Percentiles rank a stretch among this genome's conserved stretches.
Conservation (phyloP, 2,888 invertebrate species). For the Syrista parreyssii region DNA sequence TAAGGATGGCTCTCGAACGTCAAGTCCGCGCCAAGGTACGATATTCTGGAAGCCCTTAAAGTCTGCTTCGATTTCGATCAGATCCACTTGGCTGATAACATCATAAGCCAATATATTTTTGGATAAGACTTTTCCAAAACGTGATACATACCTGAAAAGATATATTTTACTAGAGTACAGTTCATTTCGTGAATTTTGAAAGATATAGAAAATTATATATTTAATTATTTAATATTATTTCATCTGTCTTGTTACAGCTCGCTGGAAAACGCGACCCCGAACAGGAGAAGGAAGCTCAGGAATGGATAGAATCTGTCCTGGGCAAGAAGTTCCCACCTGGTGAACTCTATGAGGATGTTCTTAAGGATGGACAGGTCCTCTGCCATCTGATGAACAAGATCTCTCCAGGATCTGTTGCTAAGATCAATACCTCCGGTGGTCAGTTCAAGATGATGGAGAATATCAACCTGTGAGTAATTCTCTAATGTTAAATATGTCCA, state of each 20-base stretch:
- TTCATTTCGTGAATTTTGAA: neutral
- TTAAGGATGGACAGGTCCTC: slow-evolving; percentile 92
- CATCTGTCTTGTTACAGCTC: slow-evolving; percentile 70
- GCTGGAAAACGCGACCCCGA: slow-evolving; percentile 85
- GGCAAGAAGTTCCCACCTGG: slow-evolving; percentile 89
- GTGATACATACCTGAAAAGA: neutral
- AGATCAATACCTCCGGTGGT: slow-evolving; percentile 94
- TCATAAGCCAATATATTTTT: neutral
- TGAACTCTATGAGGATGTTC: slow-evolving; percentile 86
- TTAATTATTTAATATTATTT: neutral
- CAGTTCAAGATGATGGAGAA: slow-evolving; percentile 99
- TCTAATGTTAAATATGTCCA: neutral
- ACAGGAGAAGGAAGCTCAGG: slow-evolving; percentile 88
- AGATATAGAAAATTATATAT: neutral
- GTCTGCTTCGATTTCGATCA: neutral
- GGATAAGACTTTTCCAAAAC: neutral
- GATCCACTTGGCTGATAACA: neutral
- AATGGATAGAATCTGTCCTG: slow-evolving; percentile 90
- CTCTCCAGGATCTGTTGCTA: slow-evolving; percentile 86
- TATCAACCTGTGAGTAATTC: slow-evolving; percentile 84
- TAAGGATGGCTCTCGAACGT: slow-evolving; percentile 90
- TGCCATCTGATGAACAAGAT: slow-evolving; percentile 96
- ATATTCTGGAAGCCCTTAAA: neutral
- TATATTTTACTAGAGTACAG: neutral
- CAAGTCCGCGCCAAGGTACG: slow-evolving; percentile 89